A percentile compares a stretch with the other conserved stretches of the same genome.
Evolutionary conservation across 1,140 invertebrate genomes (phyloP).

Genomic region (Drosophila nannoptera): DNA sequence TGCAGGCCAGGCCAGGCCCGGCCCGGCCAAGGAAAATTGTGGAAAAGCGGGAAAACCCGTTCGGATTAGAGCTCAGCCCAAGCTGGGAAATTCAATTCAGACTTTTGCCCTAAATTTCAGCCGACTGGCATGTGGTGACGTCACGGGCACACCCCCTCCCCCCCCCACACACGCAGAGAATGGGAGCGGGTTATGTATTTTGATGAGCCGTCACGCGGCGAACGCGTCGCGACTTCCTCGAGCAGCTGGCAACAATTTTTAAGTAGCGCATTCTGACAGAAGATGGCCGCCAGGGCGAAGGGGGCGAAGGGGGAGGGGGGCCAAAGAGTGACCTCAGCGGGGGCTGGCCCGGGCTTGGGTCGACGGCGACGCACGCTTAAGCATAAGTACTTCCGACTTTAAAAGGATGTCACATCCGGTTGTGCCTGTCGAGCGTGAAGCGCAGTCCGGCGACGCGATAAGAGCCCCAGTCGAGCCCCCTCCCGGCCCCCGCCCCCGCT

Average conservation of each 20-base stretch:
- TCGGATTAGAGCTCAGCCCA: not conserved
- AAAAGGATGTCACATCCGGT: slow-evolving; percentile 79
- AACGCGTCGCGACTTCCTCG: slow-evolving; percentile 5
- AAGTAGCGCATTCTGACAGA: slow-evolving; percentile 70
- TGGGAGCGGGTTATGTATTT: slow-evolving; percentile 14
- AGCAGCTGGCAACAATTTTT: slow-evolving; percentile 58
- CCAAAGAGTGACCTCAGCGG: not conserved
- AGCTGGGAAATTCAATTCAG: not conserved
- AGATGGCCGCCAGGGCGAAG: slow-evolving; percentile 1
- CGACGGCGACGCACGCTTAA: slow-evolving; percentile 72
- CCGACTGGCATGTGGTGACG: slow-evolving; percentile 12
- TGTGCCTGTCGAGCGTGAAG: slow-evolving; percentile 75
- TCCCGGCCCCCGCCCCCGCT: not conserved
- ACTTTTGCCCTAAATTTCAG: not conserved
- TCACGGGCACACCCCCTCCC: not conserved
- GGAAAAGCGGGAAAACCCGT: not conserved
- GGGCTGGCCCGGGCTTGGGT: slow-evolving; percentile 12
- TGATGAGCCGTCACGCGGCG: slow-evolving; percentile 19
- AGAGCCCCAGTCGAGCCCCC: slow-evolving; percentile 26
- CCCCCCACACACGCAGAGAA: not conserved
- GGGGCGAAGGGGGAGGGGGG: not conserved
- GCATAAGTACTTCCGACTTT: slow-evolving; percentile 79
- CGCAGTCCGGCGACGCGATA: slow-evolving; percentile 69
- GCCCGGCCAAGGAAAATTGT: not conserved
- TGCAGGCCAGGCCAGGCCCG: not conserved